A percentile compares a stretch with the other conserved stretches of the same genome.
Conservation (phyloP, 2,888 invertebrate genomes). For the Cantharis rufa region DNA sequence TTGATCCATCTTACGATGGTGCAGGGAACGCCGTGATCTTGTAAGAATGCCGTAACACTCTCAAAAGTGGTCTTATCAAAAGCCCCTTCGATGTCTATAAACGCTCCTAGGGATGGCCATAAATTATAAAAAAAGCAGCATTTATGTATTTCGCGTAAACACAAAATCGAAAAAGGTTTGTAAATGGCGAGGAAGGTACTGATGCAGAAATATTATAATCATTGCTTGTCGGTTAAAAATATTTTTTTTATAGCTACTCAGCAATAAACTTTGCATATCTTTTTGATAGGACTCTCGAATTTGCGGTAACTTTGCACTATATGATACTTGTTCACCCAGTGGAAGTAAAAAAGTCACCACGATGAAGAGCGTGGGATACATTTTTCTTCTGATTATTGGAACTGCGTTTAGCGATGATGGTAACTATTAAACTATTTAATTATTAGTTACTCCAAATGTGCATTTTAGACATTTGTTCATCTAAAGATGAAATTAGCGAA, state of each 20-base stretch:
- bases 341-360: background rate
- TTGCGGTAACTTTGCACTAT: background rate
- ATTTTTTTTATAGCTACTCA: background rate
- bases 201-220: background rate
- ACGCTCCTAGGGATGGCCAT: no score
- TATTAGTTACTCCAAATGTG: background rate
- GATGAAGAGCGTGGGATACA: background rate
- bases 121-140: no score
- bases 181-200: no score
- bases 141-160: no score
- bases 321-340: background rate
- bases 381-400: background rate
- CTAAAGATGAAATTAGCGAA: background rate
- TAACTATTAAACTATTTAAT: background rate
- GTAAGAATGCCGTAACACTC: no score
- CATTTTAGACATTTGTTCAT: background rate
- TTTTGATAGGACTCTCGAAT: background rate
- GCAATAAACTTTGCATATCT: background rate
- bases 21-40: no score
- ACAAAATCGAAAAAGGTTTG: no score
- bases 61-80: no score
- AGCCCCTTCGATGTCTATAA: no score
- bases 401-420: background rate
- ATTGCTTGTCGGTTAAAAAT: background rate
- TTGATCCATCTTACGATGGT: no score